Conservation (phyloP, 30 jellyfish, hydroid and myxozoan species). For the Chrysaora quinquecirrha region DNA sequence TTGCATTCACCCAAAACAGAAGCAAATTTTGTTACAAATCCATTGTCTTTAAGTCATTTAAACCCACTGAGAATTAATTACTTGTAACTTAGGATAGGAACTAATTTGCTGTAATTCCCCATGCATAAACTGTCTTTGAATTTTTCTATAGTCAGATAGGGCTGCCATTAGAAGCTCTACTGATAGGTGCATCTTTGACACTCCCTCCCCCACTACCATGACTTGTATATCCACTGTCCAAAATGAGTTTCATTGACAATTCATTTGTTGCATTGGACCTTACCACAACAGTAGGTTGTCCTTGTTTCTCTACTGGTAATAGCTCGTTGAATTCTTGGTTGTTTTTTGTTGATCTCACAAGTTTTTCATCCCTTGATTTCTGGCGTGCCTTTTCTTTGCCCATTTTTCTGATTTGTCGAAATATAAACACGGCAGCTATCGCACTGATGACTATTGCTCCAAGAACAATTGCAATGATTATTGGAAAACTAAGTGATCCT, state of each 20-base stretch:
- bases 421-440: constrained; percentile 41
- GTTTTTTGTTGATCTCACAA: constrained; percentile 11
- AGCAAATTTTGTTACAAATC: too few relatives aligned
- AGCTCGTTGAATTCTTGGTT: constrained; percentile 59
- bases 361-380: not conserved
- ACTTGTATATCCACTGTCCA: constrained; percentile 73
- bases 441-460: constrained; percentile 72
- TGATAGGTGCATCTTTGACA: constrained; percentile 32
- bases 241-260: constrained; percentile 25
- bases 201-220: constrained; percentile 81
- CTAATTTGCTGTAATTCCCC: too few relatives aligned
- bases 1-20: too few relatives aligned
- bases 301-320: constrained; percentile 30
- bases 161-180: too few relatives aligned
- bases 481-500: constrained; percentile 73
- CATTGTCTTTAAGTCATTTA: too few relatives aligned
- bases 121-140: too few relatives aligned
- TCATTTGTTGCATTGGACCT: constrained; percentile 21
- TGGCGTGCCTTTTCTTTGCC: constrained; percentile 44
- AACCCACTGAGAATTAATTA: too few relatives aligned
- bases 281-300: constrained; percentile 3
- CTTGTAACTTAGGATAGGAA: too few relatives aligned
- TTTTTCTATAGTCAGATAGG: too few relatives aligned
- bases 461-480: constrained; percentile 64
- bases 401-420: constrained; percentile 53